These are phyloP conservation scores for Agriopis aurantiaria DNA, from an alignment of 2,888 invertebrate genomes.

Conservation along the genomic window DNA sequence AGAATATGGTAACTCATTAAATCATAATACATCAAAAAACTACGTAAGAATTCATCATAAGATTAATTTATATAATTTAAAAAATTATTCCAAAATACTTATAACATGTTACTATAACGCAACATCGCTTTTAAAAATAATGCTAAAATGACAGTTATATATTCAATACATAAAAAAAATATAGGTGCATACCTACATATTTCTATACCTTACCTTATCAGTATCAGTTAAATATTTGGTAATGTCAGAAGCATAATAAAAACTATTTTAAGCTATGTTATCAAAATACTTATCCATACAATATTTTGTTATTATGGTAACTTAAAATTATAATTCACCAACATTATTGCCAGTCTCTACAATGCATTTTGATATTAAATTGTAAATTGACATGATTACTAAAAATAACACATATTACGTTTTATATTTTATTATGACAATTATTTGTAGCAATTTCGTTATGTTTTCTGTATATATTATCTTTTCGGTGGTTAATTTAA, in stretches of 20 bases:
- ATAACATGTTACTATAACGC: slow-evolving; percentile 50
- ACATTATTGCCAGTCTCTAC: no score
- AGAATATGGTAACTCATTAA: background rate
- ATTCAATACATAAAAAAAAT: slow-evolving; percentile 5
- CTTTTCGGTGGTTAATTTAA: background rate
- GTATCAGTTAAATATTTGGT: slow-evolving; percentile 32
- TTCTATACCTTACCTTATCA: slow-evolving; percentile 15
- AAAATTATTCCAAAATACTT: slow-evolving; percentile 3
- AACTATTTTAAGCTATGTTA: slow-evolving; percentile 9
- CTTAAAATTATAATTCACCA: no score
- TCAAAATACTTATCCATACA: background rate
- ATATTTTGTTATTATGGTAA: background rate
- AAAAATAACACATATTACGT: background rate
- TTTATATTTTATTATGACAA: background rate
- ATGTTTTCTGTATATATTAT: background rate
- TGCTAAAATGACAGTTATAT: slow-evolving; percentile 3
- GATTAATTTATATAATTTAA: background rate
- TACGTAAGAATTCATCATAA: no score
- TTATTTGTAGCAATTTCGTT: background rate
- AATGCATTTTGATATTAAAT: no score
- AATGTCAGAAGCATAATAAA: slow-evolving; percentile 15
- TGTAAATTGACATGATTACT: no score
- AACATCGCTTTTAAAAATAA: slow-evolving; percentile 39
- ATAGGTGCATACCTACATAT: slow-evolving; percentile 17
- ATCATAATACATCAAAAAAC: background rate